A percentile compares a stretch with the other conserved stretches of the same genome.
Evolutionary conservation across 2,113 vertebrate genomes (phyloP).

Genomic region (Aleadryas rufinucha): DNA sequence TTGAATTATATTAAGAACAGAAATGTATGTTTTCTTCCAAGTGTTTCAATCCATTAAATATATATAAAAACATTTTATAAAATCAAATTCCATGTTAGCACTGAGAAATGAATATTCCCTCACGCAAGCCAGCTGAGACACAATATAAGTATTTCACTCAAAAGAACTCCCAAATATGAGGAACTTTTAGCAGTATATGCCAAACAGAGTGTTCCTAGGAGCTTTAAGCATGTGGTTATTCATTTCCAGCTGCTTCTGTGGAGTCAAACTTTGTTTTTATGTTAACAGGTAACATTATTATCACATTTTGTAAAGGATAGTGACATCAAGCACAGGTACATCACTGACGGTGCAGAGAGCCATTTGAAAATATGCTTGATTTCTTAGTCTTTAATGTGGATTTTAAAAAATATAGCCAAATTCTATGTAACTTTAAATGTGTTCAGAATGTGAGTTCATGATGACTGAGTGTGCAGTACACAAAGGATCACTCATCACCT

Average conservation of each 20-base stretch:
- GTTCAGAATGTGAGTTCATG: slow-evolving; percentile 1
- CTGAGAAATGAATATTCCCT: slow-evolving; percentile 58
- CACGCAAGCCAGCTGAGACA: slow-evolving; percentile 63
- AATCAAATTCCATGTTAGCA: slow-evolving; percentile 48
- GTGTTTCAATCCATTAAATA: slow-evolving; percentile 40
- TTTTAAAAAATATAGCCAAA: neutral
- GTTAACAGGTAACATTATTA: slow-evolving; percentile 73
- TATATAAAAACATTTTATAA: slow-evolving; percentile 21
- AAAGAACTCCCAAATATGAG: slow-evolving; percentile 63
- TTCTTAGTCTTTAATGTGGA: slow-evolving; percentile 50
- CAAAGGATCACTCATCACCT: neutral
- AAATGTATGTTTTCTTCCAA: neutral
- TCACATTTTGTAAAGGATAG: slow-evolving; percentile 70
- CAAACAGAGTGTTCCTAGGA: slow-evolving; percentile 60
- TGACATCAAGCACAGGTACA: slow-evolving; percentile 61
- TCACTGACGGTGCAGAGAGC: slow-evolving; percentile 40
- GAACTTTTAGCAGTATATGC: slow-evolving; percentile 66
- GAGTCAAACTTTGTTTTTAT: slow-evolving; percentile 74
- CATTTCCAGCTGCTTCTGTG: slow-evolving; percentile 72
- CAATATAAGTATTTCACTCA: slow-evolving; percentile 58
- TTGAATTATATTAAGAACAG: slow-evolving; percentile 10
- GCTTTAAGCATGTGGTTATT: slow-evolving; percentile 68
- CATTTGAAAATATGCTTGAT: slow-evolving; percentile 65
- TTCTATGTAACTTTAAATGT: neutral
- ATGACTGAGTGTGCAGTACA: neutral